These are phyloP conservation scores for Solenodon paradoxus DNA, from an alignment of 2,113 vertebrate species.

Conservation along the genomic window DNA sequence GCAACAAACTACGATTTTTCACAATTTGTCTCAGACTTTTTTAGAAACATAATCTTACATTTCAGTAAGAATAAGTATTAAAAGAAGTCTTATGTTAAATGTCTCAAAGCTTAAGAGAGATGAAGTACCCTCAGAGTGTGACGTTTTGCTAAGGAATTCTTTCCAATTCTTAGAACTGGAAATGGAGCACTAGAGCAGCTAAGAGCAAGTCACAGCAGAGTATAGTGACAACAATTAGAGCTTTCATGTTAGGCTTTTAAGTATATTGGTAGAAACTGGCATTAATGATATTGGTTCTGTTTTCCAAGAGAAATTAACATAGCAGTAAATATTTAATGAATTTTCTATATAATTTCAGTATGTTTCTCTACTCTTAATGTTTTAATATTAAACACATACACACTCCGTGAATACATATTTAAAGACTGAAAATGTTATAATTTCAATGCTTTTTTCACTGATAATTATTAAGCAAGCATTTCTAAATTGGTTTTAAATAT, in stretches of 20 bases:
- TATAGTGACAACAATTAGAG: background rate
- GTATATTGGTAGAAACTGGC: background rate
- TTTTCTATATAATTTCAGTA: background rate
- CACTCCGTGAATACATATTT: background rate
- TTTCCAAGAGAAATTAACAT: background rate
- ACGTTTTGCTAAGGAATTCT: background rate
- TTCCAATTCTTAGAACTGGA: background rate
- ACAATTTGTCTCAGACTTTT: background rate
- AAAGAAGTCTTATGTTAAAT: background rate
- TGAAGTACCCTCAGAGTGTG: background rate
- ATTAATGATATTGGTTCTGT: background rate
- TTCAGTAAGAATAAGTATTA: background rate
- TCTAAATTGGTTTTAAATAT: constrained; percentile 27
- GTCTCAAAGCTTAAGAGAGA: background rate
- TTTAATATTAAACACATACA: background rate
- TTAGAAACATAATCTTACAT: background rate
- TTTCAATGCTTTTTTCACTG: constrained; percentile 9
- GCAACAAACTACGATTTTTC: constrained; percentile 10
- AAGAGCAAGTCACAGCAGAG: background rate
- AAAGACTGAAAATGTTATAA: background rate
- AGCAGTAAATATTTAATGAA: background rate
- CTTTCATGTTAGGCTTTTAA: background rate
- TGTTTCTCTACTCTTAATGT: background rate
- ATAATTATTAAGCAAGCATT: constrained; percentile 14
- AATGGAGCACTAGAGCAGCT: background rate